Evolutionary conservation across 2,113 vertebrate genomes (phyloP).

Genomic region (Phocoena sinus): DNA sequence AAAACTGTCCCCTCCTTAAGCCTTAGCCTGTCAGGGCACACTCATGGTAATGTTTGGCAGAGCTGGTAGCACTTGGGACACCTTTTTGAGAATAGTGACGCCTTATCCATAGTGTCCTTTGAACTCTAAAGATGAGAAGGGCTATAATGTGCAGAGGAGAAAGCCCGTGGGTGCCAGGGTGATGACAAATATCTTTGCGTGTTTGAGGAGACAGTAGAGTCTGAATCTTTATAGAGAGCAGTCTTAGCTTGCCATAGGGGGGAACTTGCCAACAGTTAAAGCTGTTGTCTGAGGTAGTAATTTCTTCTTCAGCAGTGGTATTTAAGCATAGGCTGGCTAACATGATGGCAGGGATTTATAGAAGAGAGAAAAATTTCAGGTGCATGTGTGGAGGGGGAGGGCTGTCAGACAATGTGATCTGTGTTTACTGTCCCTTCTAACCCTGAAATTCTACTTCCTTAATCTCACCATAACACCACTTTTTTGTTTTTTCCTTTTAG

Average conservation of each 20-base stretch:
- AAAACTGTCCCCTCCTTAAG: neutral
- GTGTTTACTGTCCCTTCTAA: neutral
- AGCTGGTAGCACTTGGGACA: neutral
- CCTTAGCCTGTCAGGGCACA: neutral
- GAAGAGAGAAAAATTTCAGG: neutral
- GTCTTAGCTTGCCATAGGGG: neutral
- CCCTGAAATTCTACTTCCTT: neutral
- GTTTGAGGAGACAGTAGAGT: neutral
- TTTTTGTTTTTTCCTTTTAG: neutral
- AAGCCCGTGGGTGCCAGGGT: accelerated
- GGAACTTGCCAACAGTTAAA: neutral
- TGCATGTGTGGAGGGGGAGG: neutral
- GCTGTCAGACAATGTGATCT: neutral
- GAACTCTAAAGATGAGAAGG: neutral
- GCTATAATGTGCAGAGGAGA: neutral
- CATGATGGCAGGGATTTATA: neutral
- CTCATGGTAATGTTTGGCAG: accelerated
- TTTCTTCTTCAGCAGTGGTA: neutral
- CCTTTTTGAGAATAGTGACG: neutral
- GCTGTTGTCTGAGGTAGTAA: neutral
- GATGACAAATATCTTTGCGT: neutral
- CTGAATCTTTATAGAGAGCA: neutral
- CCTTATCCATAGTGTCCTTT: neutral
- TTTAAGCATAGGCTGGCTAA: neutral
- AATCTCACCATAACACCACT: neutral